phyloP scores from a whole-genome alignment of 2,797 vertebrate genomes.

The Poeciliopsis gracilis region DNA sequence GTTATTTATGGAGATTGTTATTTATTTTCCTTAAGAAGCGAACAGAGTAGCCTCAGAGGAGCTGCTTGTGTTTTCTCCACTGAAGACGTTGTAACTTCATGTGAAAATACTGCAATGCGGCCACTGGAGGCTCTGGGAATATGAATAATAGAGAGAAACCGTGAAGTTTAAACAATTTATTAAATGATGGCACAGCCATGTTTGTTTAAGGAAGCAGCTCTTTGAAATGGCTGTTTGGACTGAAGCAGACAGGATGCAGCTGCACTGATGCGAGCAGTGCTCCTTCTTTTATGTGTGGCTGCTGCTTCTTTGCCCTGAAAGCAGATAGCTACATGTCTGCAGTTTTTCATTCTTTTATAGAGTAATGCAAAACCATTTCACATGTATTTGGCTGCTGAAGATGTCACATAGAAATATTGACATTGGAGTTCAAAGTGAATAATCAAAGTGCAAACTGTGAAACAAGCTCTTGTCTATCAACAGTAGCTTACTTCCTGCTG shows the following conservation, averaged over 20 bases:
- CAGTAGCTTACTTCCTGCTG: slow-evolving; percentile 68
- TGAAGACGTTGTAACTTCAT: slow-evolving; percentile 61
- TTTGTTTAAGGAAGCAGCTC: slow-evolving; percentile 76
- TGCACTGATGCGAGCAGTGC: slow-evolving; percentile 7
- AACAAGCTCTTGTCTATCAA: slow-evolving; percentile 55
- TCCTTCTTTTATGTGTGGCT: background rate
- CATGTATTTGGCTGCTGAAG: background rate
- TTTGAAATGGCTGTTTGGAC: slow-evolving; percentile 60
- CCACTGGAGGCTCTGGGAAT: slow-evolving; percentile 53
- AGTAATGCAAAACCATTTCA: background rate
- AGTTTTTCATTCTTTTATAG: background rate
- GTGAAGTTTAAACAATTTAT: slow-evolving; percentile 78
- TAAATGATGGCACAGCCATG: slow-evolving; percentile 71
- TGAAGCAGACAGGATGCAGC: slow-evolving; percentile 40
- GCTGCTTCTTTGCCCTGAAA: background rate
- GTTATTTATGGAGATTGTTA: slow-evolving; percentile 26
- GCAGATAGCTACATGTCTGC: background rate
- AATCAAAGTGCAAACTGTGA: slow-evolving; percentile 50
- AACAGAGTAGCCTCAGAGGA: background rate
- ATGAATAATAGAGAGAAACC: slow-evolving; percentile 77
- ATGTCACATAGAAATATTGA: slow-evolving; percentile 57
- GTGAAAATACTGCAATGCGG: slow-evolving; percentile 70
- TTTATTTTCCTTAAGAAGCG: slow-evolving; percentile 39
- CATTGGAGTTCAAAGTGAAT: slow-evolving; percentile 39
- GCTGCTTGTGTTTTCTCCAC: slow-evolving; percentile 18